A percentile compares a stretch with the other conserved stretches of the same genome.
Conservation (phyloP, 2,888 invertebrate species). For the Drosophila anceps region DNA sequence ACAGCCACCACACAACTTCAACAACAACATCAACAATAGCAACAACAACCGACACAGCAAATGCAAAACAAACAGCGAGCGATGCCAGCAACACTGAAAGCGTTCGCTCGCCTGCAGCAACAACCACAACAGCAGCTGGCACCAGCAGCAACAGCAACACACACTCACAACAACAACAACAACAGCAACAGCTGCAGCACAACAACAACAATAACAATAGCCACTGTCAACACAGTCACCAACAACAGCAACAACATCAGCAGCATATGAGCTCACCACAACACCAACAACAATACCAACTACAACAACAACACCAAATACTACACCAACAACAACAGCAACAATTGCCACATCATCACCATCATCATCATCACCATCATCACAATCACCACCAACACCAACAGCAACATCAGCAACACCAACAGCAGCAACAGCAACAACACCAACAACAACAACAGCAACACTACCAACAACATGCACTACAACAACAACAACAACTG, state of each 20-base stretch:
- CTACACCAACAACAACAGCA: constrained; percentile 80
- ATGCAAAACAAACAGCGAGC: constrained; percentile 69
- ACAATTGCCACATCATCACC: constrained; percentile 55
- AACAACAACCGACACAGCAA: constrained; percentile 65
- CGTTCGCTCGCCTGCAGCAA: constrained; percentile 60
- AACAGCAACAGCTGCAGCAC: constrained; percentile 81
- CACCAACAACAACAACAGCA: constrained; percentile 77
- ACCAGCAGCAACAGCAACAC: constrained; percentile 62
- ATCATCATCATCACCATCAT: constrained; percentile 68
- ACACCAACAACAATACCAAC: constrained; percentile 82
- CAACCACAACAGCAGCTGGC: constrained; percentile 63
- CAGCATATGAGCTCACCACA: constrained; percentile 77
- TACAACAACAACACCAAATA: constrained; percentile 84
- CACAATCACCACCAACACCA: constrained; percentile 79
- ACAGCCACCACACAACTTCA: constrained; percentile 70
- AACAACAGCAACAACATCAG: constrained; percentile 72
- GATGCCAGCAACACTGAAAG: constrained; percentile 73
- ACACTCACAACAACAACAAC: constrained; percentile 73
- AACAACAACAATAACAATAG: constrained; percentile 71
- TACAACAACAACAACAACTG: constrained; percentile 81
- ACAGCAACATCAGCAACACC: constrained; percentile 76
- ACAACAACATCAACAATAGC: constrained; percentile 63
- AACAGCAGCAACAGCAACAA: constrained; percentile 76
- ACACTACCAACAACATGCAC: constrained; percentile 81
- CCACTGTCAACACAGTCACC: constrained; percentile 69